Evolutionary conservation across 2,888 invertebrate species (phyloP).

Genomic region (Nomada ferruginata): DNA sequence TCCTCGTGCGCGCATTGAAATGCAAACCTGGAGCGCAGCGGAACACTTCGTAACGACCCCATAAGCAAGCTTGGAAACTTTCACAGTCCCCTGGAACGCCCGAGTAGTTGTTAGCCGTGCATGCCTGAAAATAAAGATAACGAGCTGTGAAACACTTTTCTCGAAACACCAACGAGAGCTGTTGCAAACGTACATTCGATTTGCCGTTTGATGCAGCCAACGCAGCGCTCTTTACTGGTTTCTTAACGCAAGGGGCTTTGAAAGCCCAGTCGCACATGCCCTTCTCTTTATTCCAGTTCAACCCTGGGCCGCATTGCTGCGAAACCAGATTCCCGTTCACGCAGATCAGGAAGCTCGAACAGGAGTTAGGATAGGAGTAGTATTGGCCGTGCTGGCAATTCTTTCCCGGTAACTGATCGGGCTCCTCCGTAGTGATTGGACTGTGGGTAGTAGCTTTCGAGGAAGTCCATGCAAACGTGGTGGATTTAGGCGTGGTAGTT

Average conservation of each 20-base stretch:
- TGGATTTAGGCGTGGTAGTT: conserved; percentile 55
- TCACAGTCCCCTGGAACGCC: conserved; percentile 88
- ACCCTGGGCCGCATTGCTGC: conserved; percentile 90
- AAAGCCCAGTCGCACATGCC: conserved; percentile 92
- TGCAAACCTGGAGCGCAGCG: conserved; percentile 91
- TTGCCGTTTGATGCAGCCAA: conserved; percentile 42
- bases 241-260: conserved; percentile 82
- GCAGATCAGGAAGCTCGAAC: conserved; percentile 91
- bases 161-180: neutral
- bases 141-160: neutral
- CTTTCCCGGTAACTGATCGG: conserved; percentile 66
- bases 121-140: conserved; percentile 61
- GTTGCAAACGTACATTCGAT: conserved; percentile 35
- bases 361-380: conserved; percentile 89
- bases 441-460: conserved; percentile 40
- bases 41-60: conserved; percentile 90
- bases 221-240: conserved; percentile 59
- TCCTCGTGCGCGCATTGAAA: conserved; percentile 88
- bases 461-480: conserved; percentile 57
- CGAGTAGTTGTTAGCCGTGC: conserved; percentile 76
- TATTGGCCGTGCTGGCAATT: conserved; percentile 90
- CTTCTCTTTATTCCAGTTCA: conserved; percentile 89
- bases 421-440: conserved; percentile 34
- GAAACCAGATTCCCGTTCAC: conserved; percentile 89
- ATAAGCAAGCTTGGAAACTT: conserved; percentile 91